Conservation (phyloP, 2,888 invertebrate species). For the Rotaria socialis region DNA sequence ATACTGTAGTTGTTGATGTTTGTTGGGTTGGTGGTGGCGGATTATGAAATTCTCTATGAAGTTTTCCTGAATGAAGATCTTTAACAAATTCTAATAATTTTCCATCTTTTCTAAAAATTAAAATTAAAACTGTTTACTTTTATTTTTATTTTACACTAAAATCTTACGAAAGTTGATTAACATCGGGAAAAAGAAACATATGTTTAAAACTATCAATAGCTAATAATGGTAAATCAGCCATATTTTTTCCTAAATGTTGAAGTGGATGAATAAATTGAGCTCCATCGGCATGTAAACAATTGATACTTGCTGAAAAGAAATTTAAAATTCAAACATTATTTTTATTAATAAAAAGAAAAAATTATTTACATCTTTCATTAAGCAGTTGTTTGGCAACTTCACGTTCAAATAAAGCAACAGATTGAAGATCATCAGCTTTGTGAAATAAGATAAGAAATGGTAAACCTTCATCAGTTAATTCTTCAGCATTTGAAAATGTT, state of each 20-base stretch:
- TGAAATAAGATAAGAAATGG: constrained; percentile 97
- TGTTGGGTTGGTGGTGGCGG: constrained; percentile 70
- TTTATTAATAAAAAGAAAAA: too few relatives aligned
- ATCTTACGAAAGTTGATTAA: constrained; percentile 40
- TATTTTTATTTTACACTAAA: not conserved
- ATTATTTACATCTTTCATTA: constrained; percentile 77
- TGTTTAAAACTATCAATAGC: constrained; percentile 98
- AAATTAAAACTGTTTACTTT: not conserved
- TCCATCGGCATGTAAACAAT: constrained; percentile 96
- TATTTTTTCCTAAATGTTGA: constrained; percentile 88
- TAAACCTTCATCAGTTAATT: constrained; percentile 92
- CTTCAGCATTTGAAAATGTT: constrained; percentile 92
- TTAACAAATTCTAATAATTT: constrained; percentile 78
- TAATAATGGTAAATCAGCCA: constrained; percentile 83
- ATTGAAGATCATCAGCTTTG: constrained; percentile 73
- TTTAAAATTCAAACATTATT: too few relatives aligned
- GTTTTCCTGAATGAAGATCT: constrained; percentile 89
- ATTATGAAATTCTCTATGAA: constrained; percentile 96
- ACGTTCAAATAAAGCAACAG: constrained; percentile 78
- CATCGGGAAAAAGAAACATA: constrained; percentile 86
- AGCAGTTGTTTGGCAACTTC: constrained; percentile 71
- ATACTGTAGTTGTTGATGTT: not conserved
- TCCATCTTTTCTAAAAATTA: constrained; percentile 65
- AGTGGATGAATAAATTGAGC: constrained; percentile 91
- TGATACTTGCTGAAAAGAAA: constrained; percentile 72